Evolutionary conservation across 2,797 vertebrate genomes (phyloP), one percentile per base, ranked within the genome.

Genomic region (Acestrorhynchus altus): DNA sequence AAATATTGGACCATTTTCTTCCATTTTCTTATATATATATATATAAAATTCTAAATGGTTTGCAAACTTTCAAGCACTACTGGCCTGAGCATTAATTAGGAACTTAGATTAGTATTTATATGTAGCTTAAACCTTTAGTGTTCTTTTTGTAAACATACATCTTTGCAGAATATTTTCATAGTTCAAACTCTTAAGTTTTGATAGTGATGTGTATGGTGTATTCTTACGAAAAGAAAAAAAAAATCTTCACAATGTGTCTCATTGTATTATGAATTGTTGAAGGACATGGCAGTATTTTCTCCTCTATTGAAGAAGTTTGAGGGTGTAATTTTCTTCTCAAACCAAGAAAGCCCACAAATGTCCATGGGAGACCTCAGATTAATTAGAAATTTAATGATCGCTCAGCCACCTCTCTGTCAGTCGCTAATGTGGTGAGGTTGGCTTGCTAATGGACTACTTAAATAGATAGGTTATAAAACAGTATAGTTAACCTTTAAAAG

Each of bases 331-430:
- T 78, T 76, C 67, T 54, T 49, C 52, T 74, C 63, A 65, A 69
- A 74, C 76, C 49, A 60, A 80, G 71, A 68, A 65, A 57, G 72
- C 59, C 67, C 40, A 80, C 39, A 57, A 52, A 69, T 47, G 64
- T 72, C 64, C 51, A 70, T 35, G 11, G 64, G 64, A 83, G 64
- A 78, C 35, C 28, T 65, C 15, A 60, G 74, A 81, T 81, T 81
- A 83, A 86, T 83, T 83, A 77, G 75, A 73, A 83, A 77, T 83
- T 57, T 70, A 77, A 82, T 82, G 78, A 82, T 80, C 60, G 66
- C 44, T 56, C 44, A 7, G 35, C 59, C 24, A 64, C 74, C 47
- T 75, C 47, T 22, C 63, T 61, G 63, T 82, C 74, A 72, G 63
- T 47, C 47, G 26, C 57, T 83, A 87, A 80, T 83, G 68, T 61